A percentile compares a stretch with the other conserved stretches of the same genome.
phyloP scores from a whole-genome alignment of 2,113 vertebrate species.

The Colinus virginianus region DNA sequence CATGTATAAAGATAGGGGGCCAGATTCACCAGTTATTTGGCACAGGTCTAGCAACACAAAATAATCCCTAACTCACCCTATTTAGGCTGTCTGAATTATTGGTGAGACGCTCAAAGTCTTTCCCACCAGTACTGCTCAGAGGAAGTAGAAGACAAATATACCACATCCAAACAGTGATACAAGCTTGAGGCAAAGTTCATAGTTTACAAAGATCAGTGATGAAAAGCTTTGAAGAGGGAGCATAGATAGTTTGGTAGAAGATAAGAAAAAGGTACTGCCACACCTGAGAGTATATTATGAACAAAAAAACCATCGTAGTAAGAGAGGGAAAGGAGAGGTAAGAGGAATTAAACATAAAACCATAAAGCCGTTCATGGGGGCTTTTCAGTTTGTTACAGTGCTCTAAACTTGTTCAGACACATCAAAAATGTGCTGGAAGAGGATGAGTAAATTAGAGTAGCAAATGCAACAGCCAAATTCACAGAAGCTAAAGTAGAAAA shows the following conservation, averaged over 20 bases:
- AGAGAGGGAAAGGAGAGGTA: neutral
- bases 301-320: neutral
- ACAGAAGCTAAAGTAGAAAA: slow-evolving; percentile 39
- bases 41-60: neutral
- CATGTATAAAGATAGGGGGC: neutral
- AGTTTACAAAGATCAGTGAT: neutral
- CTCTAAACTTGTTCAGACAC: neutral
- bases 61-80: neutral
- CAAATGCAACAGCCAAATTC: slow-evolving; percentile 49
- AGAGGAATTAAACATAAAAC: neutral
- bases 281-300: neutral
- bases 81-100: neutral
- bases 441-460: neutral
- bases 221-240: neutral
- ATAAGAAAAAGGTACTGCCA: neutral
- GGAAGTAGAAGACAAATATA: neutral
- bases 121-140: neutral
- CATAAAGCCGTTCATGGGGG: neutral
- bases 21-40: neutral
- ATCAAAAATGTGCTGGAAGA: slow-evolving; percentile 4
- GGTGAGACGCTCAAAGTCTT: neutral
- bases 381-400: neutral
- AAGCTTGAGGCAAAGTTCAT: neutral
- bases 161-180: neutral
- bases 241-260: neutral